phyloP scores from a whole-genome alignment of 2,888 invertebrate genomes.

The Thyatira batis region DNA sequence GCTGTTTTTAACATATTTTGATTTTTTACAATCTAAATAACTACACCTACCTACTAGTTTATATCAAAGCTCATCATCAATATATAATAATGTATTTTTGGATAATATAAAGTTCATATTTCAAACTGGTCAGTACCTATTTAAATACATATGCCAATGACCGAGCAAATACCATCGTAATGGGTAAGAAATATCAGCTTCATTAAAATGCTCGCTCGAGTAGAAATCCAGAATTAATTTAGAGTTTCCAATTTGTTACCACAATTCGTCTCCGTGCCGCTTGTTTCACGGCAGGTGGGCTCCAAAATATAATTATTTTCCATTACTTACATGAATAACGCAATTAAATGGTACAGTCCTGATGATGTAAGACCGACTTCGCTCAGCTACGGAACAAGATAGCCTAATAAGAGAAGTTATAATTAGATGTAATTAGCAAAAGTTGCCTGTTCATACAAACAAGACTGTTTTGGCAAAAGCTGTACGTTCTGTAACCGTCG shows the following conservation, averaged over 20 bases:
- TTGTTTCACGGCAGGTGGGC: conserved; percentile 14
- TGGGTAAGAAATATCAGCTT: neutral
- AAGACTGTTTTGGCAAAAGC: neutral
- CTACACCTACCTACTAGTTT: too few relatives aligned
- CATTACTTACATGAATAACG: conserved; percentile 24
- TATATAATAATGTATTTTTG: too few relatives aligned
- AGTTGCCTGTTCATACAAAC: neutral
- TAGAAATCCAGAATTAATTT: conserved; percentile 3
- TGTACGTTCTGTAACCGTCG: neutral
- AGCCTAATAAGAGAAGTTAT: conserved; percentile 31
- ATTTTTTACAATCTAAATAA: too few relatives aligned
- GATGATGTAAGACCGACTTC: conserved; percentile 13
- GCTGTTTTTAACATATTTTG: too few relatives aligned
- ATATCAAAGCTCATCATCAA: too few relatives aligned
- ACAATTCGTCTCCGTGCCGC: conserved; percentile 16
- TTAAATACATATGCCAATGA: too few relatives aligned
- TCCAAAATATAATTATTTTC: conserved; percentile 22
- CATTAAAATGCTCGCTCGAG: neutral
- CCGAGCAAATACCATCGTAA: neutral
- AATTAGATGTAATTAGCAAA: conserved; percentile 15
- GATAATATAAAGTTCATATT: too few relatives aligned
- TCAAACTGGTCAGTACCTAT: too few relatives aligned
- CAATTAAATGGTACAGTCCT: conserved; percentile 23
- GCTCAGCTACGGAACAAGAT: conserved; percentile 24
- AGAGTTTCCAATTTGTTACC: conserved; percentile 23